Evolutionary conservation across 1,140 invertebrate genomes (phyloP), one percentile per base, ranked within the genome.

Genomic region (Maconellicoccus hirsutus): DNA sequence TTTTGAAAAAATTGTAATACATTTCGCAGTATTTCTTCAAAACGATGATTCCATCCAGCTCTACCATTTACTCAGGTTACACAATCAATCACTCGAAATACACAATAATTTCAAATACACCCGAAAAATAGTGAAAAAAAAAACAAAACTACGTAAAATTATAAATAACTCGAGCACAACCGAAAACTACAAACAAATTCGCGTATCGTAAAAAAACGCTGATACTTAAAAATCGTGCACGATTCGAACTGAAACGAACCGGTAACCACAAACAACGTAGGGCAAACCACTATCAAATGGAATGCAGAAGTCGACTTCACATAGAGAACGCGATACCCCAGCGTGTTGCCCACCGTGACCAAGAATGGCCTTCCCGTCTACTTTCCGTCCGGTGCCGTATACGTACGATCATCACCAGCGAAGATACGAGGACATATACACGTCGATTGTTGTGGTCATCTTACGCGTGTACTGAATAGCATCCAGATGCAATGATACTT

Each of bases 1-100:
- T 52, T 52, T 52, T 52, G 42, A 52, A 52, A 52, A 52, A 52
- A 52, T 52, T 52, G 42, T 52, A 52, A 52, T 52, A 52, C 42
- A 52, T 52, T 52, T 52, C 42, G 42, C 42, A 52, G 42, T 52
- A 52, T 52, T 52, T 52, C n/a, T 52, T 52, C 42, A 52, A 16
- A 6, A 52, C 42, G 42, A 52, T 19, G n/a, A 52, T 52, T 16
- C 42, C 42, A 52, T 52, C 42, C 42, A 52, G 42, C 16, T 52
- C 42, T 52, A 52, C 42, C 42, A 52, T 52, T 4, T 8, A 16
- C n/a, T 16, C 6, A 52, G 29, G 12, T 12, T 33, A 3, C 29
- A 33, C 4, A 6, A 33, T 33, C 29, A 33, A 33, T 33, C 29
- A 33, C 29, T 6, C 29, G n/a, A n/a, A n/a, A n/a, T n/a, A n/a